Conservation (phyloP, 1,140 invertebrate genomes). For the Drosophila pseudoobscura region DNA sequence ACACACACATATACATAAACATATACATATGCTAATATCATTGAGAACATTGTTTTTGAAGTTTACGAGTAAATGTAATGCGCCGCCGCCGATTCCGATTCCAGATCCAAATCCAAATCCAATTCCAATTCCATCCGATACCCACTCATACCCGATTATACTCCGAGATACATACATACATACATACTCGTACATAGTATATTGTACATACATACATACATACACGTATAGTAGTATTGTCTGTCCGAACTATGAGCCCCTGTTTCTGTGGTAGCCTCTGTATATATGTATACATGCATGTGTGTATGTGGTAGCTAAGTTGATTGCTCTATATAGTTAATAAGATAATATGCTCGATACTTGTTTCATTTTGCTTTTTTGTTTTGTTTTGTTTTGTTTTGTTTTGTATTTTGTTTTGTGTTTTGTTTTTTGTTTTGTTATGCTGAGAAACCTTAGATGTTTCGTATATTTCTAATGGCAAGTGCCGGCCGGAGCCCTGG, state of each 20-base stretch:
- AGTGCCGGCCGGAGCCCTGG: constrained; percentile 26
- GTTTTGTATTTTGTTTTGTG: constrained; percentile 40
- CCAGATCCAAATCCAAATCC: neutral
- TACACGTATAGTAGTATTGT: constrained; percentile 19
- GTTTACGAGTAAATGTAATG: constrained; percentile 36
- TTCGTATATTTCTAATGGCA: constrained; percentile 70
- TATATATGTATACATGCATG: constrained; percentile 43
- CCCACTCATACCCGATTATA: constrained; percentile 19
- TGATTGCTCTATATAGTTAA: constrained; percentile 54
- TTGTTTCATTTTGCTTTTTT: constrained; percentile 20
- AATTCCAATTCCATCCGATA: neutral
- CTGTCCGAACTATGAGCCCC: constrained; percentile 34
- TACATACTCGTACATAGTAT: constrained; percentile 2
- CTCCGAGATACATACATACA: constrained; percentile 9
- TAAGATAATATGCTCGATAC: constrained; percentile 56
- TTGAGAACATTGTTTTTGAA: constrained; percentile 43
- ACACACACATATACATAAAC: constrained; percentile 65
- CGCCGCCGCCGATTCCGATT: constrained; percentile 37
- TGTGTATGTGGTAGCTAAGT: constrained; percentile 59
- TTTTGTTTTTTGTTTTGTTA: constrained; percentile 46
- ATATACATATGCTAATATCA: constrained; percentile 54
- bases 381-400: constrained; percentile 43
- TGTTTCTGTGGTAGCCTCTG: constrained; percentile 9
- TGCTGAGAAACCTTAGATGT: constrained; percentile 78
- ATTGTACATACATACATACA: no score